phyloP scores from a whole-genome alignment of 2,113 vertebrate species.

The Corythornis cristatus region DNA sequence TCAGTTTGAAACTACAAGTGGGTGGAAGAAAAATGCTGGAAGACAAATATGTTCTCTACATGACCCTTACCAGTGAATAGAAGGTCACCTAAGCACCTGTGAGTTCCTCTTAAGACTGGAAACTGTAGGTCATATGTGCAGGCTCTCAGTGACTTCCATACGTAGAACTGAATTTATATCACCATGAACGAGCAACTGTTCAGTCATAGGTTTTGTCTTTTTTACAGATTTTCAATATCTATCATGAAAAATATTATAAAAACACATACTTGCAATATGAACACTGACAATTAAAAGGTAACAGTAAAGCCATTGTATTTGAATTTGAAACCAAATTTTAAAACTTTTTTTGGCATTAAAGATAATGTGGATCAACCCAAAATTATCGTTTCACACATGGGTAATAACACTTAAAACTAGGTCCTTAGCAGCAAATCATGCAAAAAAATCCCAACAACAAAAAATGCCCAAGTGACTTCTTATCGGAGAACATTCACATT shows the following conservation, averaged over 20 bases:
- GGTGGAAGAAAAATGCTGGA: neutral
- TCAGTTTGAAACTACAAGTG: neutral
- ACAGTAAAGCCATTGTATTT: conserved; percentile 57
- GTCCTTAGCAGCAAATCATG: conserved; percentile 32
- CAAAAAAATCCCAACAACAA: conserved; percentile 18
- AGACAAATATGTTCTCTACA: neutral
- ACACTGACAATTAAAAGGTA: conserved; percentile 63
- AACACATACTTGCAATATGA: conserved; percentile 3
- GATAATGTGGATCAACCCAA: conserved; percentile 58
- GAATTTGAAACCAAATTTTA: conserved; percentile 66
- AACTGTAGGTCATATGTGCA: neutral
- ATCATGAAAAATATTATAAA: conserved; percentile 46
- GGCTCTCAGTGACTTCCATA: neutral
- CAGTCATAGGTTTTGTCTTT: neutral
- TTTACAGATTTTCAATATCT: conserved; percentile 17
- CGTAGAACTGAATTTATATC: neutral
- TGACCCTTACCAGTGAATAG: neutral
- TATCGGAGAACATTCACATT: conserved; percentile 56
- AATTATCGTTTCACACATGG: conserved; percentile 38
- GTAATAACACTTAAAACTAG: conserved; percentile 67
- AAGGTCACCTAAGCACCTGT: neutral
- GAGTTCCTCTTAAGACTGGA: neutral
- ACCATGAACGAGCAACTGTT: neutral
- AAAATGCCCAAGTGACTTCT: conserved; percentile 55
- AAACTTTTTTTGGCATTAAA: conserved; percentile 40